phyloP scores from a whole-genome alignment of 2,113 vertebrate genomes.

The Geothlypis trichas region DNA sequence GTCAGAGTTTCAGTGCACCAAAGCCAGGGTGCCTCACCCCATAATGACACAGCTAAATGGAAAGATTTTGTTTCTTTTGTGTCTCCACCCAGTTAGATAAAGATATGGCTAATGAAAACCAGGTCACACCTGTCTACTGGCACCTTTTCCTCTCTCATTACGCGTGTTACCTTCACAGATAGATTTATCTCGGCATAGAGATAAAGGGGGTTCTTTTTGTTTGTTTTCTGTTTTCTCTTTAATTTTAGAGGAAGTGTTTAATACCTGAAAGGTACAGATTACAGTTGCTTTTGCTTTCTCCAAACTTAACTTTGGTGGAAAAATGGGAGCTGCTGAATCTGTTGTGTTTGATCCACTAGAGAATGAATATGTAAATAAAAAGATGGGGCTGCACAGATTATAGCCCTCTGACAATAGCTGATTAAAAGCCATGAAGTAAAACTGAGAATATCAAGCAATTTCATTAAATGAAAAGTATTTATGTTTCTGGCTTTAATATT shows the following conservation, averaged over 20 bases:
- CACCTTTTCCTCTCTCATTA: slow-evolving; percentile 55
- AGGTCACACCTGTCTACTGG: slow-evolving; percentile 66
- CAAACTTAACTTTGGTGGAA: not conserved
- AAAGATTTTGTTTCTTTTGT: slow-evolving; percentile 59
- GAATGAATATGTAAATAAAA: not conserved
- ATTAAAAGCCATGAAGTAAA: not conserved
- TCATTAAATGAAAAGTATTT: not conserved
- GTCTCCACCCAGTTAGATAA: slow-evolving; percentile 67
- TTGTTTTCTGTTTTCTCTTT: slow-evolving; percentile 44
- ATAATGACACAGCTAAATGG: slow-evolving; percentile 62
- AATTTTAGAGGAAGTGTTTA: slow-evolving; percentile 7
- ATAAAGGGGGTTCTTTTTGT: not conserved
- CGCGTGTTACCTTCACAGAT: not conserved
- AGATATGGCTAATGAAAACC: slow-evolving; percentile 42
- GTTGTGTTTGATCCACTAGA: not conserved
- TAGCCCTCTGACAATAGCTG: not conserved
- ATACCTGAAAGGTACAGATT: not conserved
- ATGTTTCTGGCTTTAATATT: not conserved
- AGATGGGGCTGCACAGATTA: not conserved
- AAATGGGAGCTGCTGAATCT: not conserved
- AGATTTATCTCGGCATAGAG: not conserved
- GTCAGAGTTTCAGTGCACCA: slow-evolving; percentile 65
- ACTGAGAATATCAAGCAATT: not conserved
- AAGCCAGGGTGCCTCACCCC: slow-evolving; percentile 58
- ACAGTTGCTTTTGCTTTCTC: not conserved